phyloP scores from a whole-genome alignment of 2,888 invertebrate genomes.

The Eudasyphora cyanicolor region DNA sequence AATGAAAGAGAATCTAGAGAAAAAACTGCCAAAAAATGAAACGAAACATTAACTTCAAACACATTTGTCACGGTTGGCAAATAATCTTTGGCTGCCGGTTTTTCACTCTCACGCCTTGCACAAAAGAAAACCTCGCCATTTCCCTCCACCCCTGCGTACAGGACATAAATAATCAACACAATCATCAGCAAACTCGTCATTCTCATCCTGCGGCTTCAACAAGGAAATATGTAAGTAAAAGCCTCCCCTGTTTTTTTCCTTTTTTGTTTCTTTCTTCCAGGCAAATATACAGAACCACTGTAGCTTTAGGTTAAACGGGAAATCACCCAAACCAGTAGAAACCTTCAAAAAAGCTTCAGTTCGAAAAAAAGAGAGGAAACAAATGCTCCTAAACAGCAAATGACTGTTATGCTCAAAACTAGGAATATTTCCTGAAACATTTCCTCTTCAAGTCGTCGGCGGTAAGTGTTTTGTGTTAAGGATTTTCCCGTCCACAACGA shows the following conservation, averaged over 20 bases:
- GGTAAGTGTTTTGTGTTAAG: background rate
- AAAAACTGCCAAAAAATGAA: background rate
- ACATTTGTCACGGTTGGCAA: conserved; percentile 61
- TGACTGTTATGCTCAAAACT: no score
- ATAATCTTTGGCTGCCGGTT: conserved; percentile 49
- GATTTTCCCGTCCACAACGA: background rate
- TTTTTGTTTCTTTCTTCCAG: background rate
- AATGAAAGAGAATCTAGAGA: background rate
- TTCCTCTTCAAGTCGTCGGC: conserved; percentile 31
- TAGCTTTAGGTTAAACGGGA: no score
- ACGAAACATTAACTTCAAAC: background rate
- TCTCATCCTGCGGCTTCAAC: background rate
- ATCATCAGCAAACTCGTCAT: conserved; percentile 36
- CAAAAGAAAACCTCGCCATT: background rate
- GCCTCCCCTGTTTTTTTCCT: conserved; percentile 1
- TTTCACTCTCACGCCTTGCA: conserved; percentile 36
- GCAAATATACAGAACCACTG: background rate
- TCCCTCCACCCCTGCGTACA: background rate
- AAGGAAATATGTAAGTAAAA: conserved; percentile 17
- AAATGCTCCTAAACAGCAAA: conserved; percentile 8
- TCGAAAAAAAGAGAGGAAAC: conserved; percentile 19
- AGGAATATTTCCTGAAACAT: conserved; percentile 38
- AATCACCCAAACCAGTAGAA: background rate
- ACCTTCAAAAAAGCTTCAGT: background rate
- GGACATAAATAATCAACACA: conserved; percentile 51